Percentiles rank a stretch among this genome's conserved stretches.
Evolutionary conservation across 1,140 invertebrate genomes (phyloP).

Genomic region (Aphis gossypii): DNA sequence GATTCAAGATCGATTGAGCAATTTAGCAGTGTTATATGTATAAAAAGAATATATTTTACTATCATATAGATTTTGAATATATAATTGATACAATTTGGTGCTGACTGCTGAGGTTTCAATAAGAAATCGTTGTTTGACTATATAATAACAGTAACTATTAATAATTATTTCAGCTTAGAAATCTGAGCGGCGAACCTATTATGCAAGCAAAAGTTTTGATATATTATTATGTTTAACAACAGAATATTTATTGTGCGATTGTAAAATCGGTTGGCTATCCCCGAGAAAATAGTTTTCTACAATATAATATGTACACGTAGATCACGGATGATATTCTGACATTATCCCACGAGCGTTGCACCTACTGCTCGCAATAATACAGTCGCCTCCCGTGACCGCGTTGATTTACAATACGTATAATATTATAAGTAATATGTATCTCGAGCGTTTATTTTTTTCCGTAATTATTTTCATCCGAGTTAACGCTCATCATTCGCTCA

Average conservation of each 20-base stretch:
- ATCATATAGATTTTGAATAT: too few species aligned
- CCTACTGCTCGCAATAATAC: not conserved
- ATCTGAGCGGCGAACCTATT: too few species aligned
- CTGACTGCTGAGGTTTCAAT: too few species aligned
- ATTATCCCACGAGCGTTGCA: not conserved
- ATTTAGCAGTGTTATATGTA: too few species aligned
- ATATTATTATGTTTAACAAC: too few species aligned
- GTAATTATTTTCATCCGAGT: slow-evolving; percentile 4
- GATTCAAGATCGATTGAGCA: too few species aligned
- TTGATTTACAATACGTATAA: not conserved
- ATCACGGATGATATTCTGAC: not conserved
- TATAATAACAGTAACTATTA: too few species aligned
- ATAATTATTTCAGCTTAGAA: too few species aligned
- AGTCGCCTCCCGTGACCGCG: not conserved
- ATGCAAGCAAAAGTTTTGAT: too few species aligned
- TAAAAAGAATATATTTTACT: too few species aligned
- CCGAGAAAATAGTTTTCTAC: not conserved
- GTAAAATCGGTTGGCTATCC: not conserved
- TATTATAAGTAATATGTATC: not conserved
- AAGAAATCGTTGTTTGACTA: too few species aligned
- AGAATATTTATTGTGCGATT: not conserved
- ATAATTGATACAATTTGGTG: too few species aligned
- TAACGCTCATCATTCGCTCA: not conserved
- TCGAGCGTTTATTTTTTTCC: not conserved
- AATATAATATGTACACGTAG: not conserved